Evolutionary conservation across 2,888 invertebrate genomes (phyloP).

Genomic region (Alentia gelatinosa): DNA sequence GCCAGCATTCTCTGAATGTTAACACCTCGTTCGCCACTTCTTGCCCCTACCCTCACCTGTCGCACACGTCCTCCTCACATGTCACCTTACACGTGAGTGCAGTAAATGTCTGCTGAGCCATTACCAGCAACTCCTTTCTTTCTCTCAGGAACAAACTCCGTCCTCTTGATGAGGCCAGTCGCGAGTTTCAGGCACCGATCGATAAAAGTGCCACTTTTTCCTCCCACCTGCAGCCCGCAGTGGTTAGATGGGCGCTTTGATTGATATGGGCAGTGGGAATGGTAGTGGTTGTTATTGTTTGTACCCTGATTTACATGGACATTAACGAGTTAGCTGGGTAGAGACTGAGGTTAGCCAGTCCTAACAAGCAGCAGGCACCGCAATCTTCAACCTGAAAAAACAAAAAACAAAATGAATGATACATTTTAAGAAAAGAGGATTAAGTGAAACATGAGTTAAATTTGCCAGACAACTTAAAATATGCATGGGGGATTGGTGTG

Average conservation of each 20-base stretch:
- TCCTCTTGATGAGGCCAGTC: background rate
- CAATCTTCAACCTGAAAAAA: background rate
- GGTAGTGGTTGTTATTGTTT: background rate
- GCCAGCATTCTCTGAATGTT: background rate
- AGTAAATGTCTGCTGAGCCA: background rate
- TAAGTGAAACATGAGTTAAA: constrained; percentile 21
- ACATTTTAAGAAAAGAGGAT: no score
- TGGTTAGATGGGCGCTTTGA: background rate
- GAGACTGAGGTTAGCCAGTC: background rate
- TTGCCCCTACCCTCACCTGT: background rate
- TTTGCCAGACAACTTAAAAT: background rate
- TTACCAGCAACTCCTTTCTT: background rate
- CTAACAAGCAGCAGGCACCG: background rate
- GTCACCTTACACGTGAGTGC: background rate
- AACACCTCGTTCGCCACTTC: background rate
- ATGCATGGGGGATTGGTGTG: constrained; percentile 9
- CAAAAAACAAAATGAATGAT: no score
- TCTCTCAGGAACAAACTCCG: background rate
- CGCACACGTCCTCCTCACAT: background rate
- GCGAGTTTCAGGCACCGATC: background rate
- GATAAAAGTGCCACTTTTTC: background rate
- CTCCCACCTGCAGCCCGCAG: background rate
- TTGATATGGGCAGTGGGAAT: background rate
- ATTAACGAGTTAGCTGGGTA: background rate
- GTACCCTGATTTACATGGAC: background rate